Evolutionary conservation across 2,888 invertebrate species (phyloP).

Genomic region (Lycia hirtaria): DNA sequence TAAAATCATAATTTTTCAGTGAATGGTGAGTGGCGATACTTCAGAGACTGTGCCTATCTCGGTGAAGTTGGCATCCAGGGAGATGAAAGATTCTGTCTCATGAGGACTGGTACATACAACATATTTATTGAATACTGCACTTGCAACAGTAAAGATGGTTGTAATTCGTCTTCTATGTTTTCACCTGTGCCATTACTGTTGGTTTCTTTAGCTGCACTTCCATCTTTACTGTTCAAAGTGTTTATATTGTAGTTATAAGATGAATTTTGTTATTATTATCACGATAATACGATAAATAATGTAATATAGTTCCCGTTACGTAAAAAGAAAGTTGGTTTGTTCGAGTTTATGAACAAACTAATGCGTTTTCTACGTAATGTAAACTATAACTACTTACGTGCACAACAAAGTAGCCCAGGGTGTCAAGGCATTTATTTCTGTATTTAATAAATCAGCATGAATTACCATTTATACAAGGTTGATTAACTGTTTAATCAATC

Average conservation of each 20-base stretch:
- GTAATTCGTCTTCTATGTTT: constrained; percentile 87
- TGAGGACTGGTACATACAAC: constrained; percentile 96
- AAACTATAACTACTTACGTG: too few species aligned
- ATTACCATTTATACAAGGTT: too few species aligned
- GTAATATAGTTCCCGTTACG: too few species aligned
- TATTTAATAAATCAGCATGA: too few species aligned
- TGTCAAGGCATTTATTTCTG: too few species aligned
- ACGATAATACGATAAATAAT: too few species aligned
- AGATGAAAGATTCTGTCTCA: constrained; percentile 95
- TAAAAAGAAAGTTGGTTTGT: too few species aligned
- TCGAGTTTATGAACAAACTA: too few species aligned
- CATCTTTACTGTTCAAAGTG: constrained; percentile 15
- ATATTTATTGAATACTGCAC: constrained; percentile 97
- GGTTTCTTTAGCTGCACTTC: constrained; percentile 1
- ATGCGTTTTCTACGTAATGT: too few species aligned
- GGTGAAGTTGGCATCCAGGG: constrained; percentile 96
- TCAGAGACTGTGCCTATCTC: constrained; percentile 94
- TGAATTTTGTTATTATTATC: too few species aligned
- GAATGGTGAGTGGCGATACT: constrained; percentile 94
- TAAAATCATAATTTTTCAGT: constrained; percentile 78
- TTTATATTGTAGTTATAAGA: not conserved
- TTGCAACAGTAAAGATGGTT: constrained; percentile 96
- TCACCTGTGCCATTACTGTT: constrained; percentile 57
- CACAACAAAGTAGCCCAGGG: too few species aligned
- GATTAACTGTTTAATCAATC: too few species aligned